Base-by-base conservation (phyloP, 2,113 vertebrate species). In the Hemiprocne comata region DNA sequence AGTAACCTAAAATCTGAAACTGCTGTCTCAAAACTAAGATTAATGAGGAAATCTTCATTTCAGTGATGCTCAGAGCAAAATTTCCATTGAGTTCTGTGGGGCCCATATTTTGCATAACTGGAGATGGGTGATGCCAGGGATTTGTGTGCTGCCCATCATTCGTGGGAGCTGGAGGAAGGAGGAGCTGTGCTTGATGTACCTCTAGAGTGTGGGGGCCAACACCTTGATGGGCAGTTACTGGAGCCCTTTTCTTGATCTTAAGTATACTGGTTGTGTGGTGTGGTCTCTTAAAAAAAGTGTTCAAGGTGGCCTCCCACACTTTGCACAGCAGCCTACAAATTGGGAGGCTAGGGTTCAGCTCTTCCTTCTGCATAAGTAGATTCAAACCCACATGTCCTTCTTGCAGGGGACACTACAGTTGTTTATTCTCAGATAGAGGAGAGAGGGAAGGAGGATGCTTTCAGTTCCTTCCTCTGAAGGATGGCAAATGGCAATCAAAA, bases 141-240 rank as follows among this genome's bases (percentile, higher is more conserved):
- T 54, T 34, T 34, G 20, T 67, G 10, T 38, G 36, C 36, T 65
- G 65, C 40, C 24, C 0, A 0, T 10, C 11, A 6, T 57, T 48
- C 5, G 0, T 0, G 3, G 54, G 14, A 65, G 11, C 9, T 4
- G 3, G 19, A 31, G 19, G 53, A 67, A 75, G 10, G n/a, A 50
- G 33, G 23, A 69, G 15, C 20, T 38, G 34, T 54, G 18, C 25
- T 48, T 73, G 16, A 12, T 4, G 9, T n/a, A 28, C 25, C 13
- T 69, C 17, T 33, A 24, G 25, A 58, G 9, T 7, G 17, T 48
- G 10, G 8, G 10, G 21, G 12, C 11, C 14, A 21, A 2, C 25
- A 48, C 33, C 50, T 53, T 11, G 28, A 11, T 46, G 28, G 34
- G 16, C 40, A 33, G 20, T 51, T 94, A 34, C 4, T n/a, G 24